Evolutionary conservation across 2,888 invertebrate species (phyloP), one percentile per base, ranked within the genome.

Genomic region (Drosophila yooni): DNA sequence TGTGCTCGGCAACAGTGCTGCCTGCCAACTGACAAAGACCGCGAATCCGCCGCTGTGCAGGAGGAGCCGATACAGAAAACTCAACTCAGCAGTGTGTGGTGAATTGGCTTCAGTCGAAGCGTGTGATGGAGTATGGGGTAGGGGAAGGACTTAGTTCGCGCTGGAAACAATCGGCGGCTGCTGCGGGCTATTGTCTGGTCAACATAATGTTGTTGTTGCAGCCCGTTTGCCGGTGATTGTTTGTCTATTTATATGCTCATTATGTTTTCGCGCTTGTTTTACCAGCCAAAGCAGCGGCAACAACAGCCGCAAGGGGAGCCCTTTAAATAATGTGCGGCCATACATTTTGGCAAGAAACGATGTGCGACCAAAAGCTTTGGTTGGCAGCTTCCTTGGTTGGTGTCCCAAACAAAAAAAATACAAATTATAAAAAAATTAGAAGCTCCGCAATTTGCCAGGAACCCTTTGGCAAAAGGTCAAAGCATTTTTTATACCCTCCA

Each of bases 251-350:
- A 87, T 89, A 86, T 79, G 87, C 89, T 84, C 84, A 84, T 84
- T 84, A 89, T 89, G 84, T 89, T 84, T 87, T 88, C 87, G 89
- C 89, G 89, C 87, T 86, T 84, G 84, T 89, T 88, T 84, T 83
- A 88, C 81, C 74, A 89, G 69, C 79, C 51, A 53, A 67, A 74
- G 21, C 33, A 34, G 18, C 46, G 65, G 31, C 25, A 57, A 48
- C 46, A 59, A 27, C 58, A 76, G 34, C 58, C 58, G 58, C 53
- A 60, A 21, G 51, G 67, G 51, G 58, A 40, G 69, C 59, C 78
- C 75, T 72, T 81, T 86, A 83, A 88, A 83, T 89, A 88, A 83
- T 86, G 73, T 73, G 87, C 81, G 87, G 81, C 64, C 70, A 88
- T 88, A 82, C 56, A 81, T 83, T 88, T 73, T 65, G 83, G 77